Evolutionary conservation across 2,113 vertebrate genomes (phyloP).

Genomic region (Grammomys dolichurus): DNA sequence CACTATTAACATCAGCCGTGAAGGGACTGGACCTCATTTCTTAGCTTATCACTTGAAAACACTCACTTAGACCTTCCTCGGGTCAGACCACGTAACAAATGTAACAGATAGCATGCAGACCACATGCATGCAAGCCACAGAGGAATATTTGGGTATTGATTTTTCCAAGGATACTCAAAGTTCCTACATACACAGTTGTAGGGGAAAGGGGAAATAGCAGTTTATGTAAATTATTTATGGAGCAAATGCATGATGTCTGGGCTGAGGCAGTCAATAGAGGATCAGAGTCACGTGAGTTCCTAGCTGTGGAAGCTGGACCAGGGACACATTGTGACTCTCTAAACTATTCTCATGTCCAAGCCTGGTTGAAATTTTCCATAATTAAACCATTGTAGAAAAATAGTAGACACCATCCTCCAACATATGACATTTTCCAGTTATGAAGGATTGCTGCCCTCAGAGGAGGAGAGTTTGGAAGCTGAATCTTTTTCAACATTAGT

Average conservation of each 20-base stretch:
- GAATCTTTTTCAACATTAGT: not conserved
- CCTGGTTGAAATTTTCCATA: not conserved
- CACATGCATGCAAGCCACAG: not conserved
- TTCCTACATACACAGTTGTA: not conserved
- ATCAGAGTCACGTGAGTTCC: not conserved
- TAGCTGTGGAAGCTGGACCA: not conserved
- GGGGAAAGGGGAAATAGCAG: not conserved
- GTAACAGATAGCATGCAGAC: not conserved
- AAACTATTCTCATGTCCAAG: not conserved
- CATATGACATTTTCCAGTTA: conserved; percentile 18
- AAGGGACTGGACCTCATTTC: conserved; percentile 18
- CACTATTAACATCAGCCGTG: not conserved
- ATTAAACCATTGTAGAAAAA: conserved; percentile 44
- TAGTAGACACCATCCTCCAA: not conserved
- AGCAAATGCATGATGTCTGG: not conserved
- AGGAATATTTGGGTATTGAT: not conserved
- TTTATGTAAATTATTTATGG: not conserved
- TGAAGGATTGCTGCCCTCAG: not conserved
- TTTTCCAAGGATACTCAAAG: conserved; percentile 1
- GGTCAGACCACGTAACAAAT: not conserved
- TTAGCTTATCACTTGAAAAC: conserved; percentile 9
- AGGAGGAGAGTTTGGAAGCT: conserved; percentile 19
- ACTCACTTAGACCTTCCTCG: not conserved
- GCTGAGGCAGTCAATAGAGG: not conserved
- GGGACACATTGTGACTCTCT: not conserved